Conservation (phyloP, 2,797 vertebrate species). For the Natrix natrix region DNA sequence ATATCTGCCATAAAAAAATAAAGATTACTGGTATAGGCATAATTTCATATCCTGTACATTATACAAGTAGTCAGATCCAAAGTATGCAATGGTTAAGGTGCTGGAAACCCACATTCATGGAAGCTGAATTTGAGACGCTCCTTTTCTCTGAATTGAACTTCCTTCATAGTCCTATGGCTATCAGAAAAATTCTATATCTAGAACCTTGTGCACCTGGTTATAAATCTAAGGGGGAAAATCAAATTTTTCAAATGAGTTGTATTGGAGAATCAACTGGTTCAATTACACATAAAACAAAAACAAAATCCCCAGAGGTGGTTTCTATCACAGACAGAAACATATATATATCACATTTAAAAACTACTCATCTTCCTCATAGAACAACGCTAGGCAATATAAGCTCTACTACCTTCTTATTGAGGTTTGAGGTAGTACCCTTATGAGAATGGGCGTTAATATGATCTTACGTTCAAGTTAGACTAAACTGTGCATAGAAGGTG, state of each 20-base stretch:
- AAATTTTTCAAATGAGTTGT: neutral
- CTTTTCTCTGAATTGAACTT: neutral
- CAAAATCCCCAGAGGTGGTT: neutral
- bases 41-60: neutral
- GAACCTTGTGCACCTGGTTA: neutral
- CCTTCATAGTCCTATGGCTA: neutral
- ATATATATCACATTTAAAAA: neutral
- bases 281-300: neutral
- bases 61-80: neutral
- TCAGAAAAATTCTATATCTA: neutral
- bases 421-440: slow-evolving; percentile 37
- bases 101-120: neutral
- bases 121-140: neutral
- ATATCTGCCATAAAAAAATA: neutral
- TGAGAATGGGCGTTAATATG: slow-evolving; percentile 42
- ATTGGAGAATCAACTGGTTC: neutral
- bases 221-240: neutral
- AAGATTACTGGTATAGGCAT: neutral
- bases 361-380: neutral
- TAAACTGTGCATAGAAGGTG: slow-evolving; percentile 61
- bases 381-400: neutral
- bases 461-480: slow-evolving; percentile 56
- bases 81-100: neutral
- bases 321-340: neutral
- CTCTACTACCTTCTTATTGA: slow-evolving; percentile 42